These are phyloP conservation scores for Oxytorus armatus DNA, from an alignment of 2,888 invertebrate genomes.

Conservation along the genomic window DNA sequence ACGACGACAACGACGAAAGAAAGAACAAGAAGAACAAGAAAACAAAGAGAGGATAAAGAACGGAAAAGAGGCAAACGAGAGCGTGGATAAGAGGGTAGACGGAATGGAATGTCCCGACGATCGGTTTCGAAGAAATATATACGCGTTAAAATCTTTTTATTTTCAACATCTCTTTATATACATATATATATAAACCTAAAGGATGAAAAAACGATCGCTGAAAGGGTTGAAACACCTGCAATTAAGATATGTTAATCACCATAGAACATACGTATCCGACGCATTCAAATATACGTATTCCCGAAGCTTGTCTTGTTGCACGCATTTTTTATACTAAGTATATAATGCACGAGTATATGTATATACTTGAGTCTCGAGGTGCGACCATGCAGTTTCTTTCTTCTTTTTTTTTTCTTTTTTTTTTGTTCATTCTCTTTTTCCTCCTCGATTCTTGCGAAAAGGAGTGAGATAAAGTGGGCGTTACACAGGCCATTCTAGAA, in stretches of 20 bases:
- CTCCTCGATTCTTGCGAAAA: conserved; percentile 20
- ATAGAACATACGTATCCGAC: conserved; percentile 72
- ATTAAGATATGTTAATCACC: conserved; percentile 81
- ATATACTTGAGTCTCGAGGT: neutral
- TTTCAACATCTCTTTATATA: neutral
- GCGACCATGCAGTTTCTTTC: neutral
- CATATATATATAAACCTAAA: conserved; percentile 15
- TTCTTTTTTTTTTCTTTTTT: neutral
- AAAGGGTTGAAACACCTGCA: conserved; percentile 78
- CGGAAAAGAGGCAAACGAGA: conserved; percentile 69
- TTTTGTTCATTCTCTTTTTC: neutral
- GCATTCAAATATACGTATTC: conserved; percentile 65
- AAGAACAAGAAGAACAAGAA: conserved; percentile 27
- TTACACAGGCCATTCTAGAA: neutral
- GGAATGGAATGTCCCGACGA: conserved; percentile 74
- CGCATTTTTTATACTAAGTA: conserved; percentile 21
- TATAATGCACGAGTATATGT: conserved; percentile 5
- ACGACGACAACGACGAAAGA: conserved; percentile 35
- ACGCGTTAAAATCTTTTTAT: neutral
- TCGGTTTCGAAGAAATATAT: conserved; percentile 72
- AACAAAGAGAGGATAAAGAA: conserved; percentile 68
- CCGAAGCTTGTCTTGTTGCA: conserved; percentile 37
- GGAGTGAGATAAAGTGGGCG: conserved; percentile 17
- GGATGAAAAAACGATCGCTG: conserved; percentile 66
- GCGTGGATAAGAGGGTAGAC: conserved; percentile 65